A percentile compares a stretch with the other conserved stretches of the same genome.
phyloP scores from a whole-genome alignment of 2,113 vertebrate species.

The Ochotona curzoniae region DNA sequence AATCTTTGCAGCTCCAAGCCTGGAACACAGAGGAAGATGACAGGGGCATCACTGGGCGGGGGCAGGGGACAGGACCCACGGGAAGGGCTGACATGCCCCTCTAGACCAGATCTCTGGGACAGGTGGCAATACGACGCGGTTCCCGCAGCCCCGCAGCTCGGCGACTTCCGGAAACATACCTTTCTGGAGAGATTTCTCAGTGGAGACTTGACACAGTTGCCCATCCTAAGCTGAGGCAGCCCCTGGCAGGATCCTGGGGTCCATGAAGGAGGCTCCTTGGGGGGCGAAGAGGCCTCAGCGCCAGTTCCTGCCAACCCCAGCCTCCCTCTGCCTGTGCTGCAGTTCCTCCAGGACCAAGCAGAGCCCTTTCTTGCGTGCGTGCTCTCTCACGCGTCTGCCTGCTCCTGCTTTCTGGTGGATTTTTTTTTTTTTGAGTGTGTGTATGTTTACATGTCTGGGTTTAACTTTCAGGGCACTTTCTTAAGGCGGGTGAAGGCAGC shows the following conservation, averaged over 20 bases:
- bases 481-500: conserved; percentile 85
- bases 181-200: conserved; percentile 97
- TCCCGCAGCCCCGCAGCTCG: conserved; percentile 1
- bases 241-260: conserved; percentile 81
- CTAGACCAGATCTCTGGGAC: background rate
- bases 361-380: conserved; percentile 45
- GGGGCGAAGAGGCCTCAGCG: conserved; percentile 80
- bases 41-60: background rate
- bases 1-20: background rate
- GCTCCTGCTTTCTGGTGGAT: conserved; percentile 23
- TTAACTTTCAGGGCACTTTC: conserved; percentile 88
- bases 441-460: conserved; percentile 68
- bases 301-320: conserved; percentile 79
- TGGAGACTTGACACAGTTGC: conserved; percentile 98
- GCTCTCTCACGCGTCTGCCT: conserved; percentile 65
- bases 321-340: conserved; percentile 35
- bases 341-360: conserved; percentile 45
- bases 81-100: background rate
- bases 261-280: conserved; percentile 87
- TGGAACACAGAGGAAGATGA: background rate
- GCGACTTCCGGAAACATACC: conserved; percentile 89
- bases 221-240: conserved; percentile 91
- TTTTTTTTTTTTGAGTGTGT: conserved; percentile 9
- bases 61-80: background rate
- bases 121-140: background rate